These are phyloP conservation scores for Myotis brandtii DNA, from an alignment of 2,113 vertebrate genomes.

Conservation along the genomic window DNA sequence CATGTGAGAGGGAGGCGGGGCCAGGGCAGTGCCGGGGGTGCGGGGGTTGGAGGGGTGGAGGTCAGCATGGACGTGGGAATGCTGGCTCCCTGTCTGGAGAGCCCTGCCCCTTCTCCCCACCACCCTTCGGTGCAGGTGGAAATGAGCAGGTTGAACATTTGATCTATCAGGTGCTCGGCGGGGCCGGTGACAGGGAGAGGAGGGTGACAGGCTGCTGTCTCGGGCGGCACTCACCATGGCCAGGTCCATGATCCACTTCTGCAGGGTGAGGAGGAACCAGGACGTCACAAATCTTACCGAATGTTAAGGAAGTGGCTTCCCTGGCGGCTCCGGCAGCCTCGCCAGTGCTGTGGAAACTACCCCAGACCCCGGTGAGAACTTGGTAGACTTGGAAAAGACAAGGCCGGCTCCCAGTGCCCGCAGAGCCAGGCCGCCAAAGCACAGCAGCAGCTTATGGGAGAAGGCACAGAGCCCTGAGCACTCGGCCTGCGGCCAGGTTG, in stretches of 20 bases:
- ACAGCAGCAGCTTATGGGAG: background rate
- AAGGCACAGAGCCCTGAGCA: background rate
- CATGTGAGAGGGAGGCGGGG: background rate
- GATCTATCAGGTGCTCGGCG: background rate
- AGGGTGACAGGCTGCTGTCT: background rate
- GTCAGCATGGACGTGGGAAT: background rate
- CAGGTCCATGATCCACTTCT: slow-evolving; percentile 93
- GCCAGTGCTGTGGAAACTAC: background rate
- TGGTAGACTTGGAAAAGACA: background rate
- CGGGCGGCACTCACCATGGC: slow-evolving; percentile 90
- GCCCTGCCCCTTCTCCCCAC: background rate
- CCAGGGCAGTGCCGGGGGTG: no score
- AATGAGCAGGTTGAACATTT: background rate
- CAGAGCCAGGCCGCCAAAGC: background rate
- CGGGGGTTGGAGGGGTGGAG: no score
- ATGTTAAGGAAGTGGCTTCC: slow-evolving; percentile 74
- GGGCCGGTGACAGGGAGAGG: background rate
- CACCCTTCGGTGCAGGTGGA: background rate
- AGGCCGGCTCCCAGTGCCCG: background rate
- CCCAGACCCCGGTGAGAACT: background rate
- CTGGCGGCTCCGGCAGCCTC: rapidly evolving
- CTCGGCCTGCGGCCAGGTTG: rapidly evolving
- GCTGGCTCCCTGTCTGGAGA: background rate
- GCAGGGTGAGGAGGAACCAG: slow-evolving; percentile 92
- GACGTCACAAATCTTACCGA: slow-evolving; percentile 87